These are phyloP conservation scores for Myotis yumanensis DNA, from an alignment of 2,113 vertebrate species.

Conservation along the genomic window DNA sequence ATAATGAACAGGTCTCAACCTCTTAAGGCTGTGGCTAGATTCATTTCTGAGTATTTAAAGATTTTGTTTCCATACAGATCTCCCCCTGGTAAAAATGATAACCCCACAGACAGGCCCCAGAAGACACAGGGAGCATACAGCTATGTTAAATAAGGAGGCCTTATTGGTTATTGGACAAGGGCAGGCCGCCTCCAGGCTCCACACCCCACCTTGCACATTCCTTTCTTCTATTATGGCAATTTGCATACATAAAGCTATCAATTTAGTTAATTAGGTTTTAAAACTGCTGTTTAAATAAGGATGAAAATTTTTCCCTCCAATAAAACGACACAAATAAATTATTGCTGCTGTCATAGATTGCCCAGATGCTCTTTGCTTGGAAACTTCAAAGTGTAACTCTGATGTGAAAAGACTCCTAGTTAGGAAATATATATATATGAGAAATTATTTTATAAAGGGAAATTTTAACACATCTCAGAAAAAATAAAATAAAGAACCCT, in stretches of 20 bases:
- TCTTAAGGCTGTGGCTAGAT: background rate
- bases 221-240: constrained; percentile 50
- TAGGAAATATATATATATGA: constrained; percentile 63
- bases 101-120: background rate
- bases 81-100: background rate
- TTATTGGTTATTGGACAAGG: background rate
- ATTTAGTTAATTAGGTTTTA: constrained; percentile 73
- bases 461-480: constrained; percentile 39
- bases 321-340: constrained; percentile 63
- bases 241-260: constrained; percentile 65
- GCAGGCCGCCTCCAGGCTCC: background rate
- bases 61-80: background rate
- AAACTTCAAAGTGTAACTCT: constrained; percentile 73
- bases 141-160: background rate
- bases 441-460: constrained; percentile 49
- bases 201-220: background rate
- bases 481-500: constrained; percentile 35
- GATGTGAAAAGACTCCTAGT: constrained; percentile 70
- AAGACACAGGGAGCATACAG: background rate
- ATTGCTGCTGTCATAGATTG: constrained; percentile 64
- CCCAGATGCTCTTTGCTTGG: constrained; percentile 54
- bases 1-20: constrained; percentile 9
- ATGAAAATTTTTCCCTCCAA: constrained; percentile 56
- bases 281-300: constrained; percentile 69
- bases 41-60: background rate